Percentiles rank a stretch among this genome's conserved stretches.
Conservation (phyloP, 2,888 invertebrate genomes). For the Hypomecis atomaria region DNA sequence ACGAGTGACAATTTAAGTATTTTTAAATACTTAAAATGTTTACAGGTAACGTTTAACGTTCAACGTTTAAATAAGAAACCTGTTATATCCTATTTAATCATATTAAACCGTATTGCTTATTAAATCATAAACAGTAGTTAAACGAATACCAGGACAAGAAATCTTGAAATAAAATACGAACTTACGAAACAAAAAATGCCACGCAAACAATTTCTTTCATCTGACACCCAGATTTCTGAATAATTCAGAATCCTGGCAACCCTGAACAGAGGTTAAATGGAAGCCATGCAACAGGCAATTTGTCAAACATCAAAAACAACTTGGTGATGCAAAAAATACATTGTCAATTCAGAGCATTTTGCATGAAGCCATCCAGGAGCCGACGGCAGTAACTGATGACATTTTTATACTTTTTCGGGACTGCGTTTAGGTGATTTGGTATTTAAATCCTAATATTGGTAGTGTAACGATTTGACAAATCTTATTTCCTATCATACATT, state of each 20-base stretch:
- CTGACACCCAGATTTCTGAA: neutral
- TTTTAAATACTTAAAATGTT: no score
- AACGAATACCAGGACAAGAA: no score
- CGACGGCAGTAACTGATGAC: conserved; percentile 26
- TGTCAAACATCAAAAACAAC: conserved; percentile 50
- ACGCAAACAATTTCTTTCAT: neutral
- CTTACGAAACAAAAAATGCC: no score
- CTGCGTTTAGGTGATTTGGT: conserved; percentile 14
- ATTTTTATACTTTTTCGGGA: conserved; percentile 19
- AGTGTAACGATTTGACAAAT: conserved; percentile 7
- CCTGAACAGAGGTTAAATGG: conserved; percentile 6
- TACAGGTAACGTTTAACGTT: no score
- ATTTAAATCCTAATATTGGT: conserved; percentile 1
- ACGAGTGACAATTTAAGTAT: no score
- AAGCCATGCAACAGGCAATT: conserved; percentile 52
- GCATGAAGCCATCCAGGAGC: conserved; percentile 15
- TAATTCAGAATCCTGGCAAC: neutral
- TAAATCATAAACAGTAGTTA: no score
- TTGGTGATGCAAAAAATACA: conserved; percentile 37
- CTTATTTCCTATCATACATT: no score
- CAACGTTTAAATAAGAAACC: no score
- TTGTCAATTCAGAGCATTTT: conserved; percentile 23
- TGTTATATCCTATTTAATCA: no score
- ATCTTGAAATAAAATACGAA: no score
- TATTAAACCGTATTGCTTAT: no score